Conservation (phyloP, 2,797 vertebrate species). For the Poecilia wingei region DNA sequence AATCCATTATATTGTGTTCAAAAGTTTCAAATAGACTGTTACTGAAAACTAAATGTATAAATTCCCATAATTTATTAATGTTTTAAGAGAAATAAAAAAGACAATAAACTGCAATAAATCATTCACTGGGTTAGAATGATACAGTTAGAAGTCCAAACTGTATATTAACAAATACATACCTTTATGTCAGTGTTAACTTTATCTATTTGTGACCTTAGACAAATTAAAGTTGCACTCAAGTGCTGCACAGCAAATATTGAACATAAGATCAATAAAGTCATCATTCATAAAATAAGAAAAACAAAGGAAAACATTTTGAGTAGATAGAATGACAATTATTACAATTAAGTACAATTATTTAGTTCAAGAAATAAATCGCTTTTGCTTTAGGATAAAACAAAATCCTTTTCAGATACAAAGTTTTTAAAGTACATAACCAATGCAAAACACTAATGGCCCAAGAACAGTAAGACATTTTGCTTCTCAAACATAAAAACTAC, state of each 20-base stretch:
- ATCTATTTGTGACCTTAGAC: background rate
- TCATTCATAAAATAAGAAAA: background rate
- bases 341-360: background rate
- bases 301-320: background rate
- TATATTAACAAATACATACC: background rate
- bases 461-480: background rate
- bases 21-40: slow-evolving; percentile 41
- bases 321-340: background rate
- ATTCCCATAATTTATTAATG: background rate
- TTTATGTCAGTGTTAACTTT: background rate
- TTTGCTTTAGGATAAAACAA: background rate
- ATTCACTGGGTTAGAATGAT: background rate
- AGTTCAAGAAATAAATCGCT: background rate
- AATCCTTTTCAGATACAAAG: no score
- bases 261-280: background rate
- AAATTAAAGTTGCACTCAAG: background rate
- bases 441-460: background rate
- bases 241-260: background rate
- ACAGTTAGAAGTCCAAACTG: background rate
- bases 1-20: slow-evolving; percentile 40
- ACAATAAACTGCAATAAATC: background rate
- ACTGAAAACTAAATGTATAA: background rate
- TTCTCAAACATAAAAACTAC: background rate
- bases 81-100: background rate
- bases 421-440: background rate